Percentiles rank a stretch among this genome's conserved stretches.
Evolutionary conservation across 1,140 invertebrate species (phyloP).

Genomic region (Orussus abietinus): DNA sequence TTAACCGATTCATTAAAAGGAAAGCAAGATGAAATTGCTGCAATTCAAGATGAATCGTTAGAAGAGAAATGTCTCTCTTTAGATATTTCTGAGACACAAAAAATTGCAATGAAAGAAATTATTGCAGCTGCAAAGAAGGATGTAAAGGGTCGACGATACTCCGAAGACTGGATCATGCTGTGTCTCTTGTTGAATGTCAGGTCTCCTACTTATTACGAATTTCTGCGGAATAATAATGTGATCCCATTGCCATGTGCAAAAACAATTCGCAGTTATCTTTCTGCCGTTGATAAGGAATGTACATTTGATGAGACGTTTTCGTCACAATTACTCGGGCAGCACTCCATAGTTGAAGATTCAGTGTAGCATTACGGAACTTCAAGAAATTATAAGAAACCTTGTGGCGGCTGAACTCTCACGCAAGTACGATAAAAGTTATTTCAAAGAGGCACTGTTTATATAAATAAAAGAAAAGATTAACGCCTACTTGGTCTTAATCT

Average conservation of each 20-base stretch:
- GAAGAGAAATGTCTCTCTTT: constrained; percentile 1
- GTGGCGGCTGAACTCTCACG: no score
- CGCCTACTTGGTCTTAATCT: no score
- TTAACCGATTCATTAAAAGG: neutral
- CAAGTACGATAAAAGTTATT: no score
- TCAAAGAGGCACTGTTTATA: no score
- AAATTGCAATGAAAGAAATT: constrained; percentile 1
- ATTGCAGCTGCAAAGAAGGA: constrained; percentile 10
- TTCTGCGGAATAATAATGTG: constrained; percentile 22
- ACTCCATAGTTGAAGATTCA: no score
- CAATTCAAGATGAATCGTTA: constrained; percentile 2
- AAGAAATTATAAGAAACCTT: no score
- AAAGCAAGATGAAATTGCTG: constrained; percentile 2
- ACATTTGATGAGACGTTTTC: no score
- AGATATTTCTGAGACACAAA: neutral
- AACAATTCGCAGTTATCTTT: constrained; percentile 20
- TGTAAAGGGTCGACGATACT: constrained; percentile 19
- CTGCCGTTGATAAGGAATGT: no score
- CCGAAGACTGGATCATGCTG: constrained; percentile 21
- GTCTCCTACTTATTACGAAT: constrained; percentile 21
- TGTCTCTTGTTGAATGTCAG: constrained; percentile 22
- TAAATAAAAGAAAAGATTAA: no score
- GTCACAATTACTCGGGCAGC: no score
- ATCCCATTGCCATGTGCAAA: constrained; percentile 17
- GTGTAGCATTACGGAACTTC: no score